A percentile compares a stretch with the other conserved stretches of the same genome.
Conservation (phyloP, 1,140 invertebrate species). For the Drosophila baimaii region DNA sequence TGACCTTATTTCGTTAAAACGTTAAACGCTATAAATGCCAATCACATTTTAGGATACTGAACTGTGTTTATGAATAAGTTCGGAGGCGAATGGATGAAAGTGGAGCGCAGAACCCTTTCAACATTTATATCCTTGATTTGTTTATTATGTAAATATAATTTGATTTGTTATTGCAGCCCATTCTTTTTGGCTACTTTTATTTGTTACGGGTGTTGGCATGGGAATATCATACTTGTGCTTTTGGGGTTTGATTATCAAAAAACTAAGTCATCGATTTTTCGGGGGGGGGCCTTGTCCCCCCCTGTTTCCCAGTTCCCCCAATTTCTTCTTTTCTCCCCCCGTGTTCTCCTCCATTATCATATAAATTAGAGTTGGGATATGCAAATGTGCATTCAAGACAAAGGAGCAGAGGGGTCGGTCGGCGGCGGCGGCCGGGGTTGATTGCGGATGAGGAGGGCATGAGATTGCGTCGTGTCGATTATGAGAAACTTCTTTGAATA, state of each 20-base stretch:
- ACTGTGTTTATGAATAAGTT: conserved; percentile 17
- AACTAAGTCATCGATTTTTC: conserved; percentile 64
- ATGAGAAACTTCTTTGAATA: conserved; percentile 49
- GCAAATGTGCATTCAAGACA: conserved; percentile 60
- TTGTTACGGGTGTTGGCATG: conserved; percentile 65
- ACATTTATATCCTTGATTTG: conserved; percentile 50
- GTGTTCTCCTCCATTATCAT: conserved; percentile 69
- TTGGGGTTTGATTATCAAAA: conserved; percentile 30
- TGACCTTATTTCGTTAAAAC: conserved; percentile 8
- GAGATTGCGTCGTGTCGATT: conserved; percentile 39
- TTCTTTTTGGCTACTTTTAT: conserved; percentile 52
- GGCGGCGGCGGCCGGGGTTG: conserved; percentile 10
- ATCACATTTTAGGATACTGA: conserved; percentile 37
- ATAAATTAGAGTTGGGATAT: conserved; percentile 78
- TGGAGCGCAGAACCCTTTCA: conserved; percentile 13
- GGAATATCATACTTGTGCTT: conserved; percentile 37
- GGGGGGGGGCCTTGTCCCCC: not conserved
- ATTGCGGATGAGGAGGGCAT: conserved; percentile 14
- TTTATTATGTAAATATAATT: conserved; percentile 79
- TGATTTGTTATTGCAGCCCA: conserved; percentile 72
- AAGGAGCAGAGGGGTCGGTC: conserved; percentile 1
- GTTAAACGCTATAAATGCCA: conserved; percentile 14
- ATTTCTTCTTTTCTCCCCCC: too few species aligned
- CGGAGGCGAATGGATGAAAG: not conserved
- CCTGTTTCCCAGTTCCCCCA: not conserved